phyloP scores from a whole-genome alignment of 2,888 invertebrate genomes.

The Phanerotoma sp. region DNA sequence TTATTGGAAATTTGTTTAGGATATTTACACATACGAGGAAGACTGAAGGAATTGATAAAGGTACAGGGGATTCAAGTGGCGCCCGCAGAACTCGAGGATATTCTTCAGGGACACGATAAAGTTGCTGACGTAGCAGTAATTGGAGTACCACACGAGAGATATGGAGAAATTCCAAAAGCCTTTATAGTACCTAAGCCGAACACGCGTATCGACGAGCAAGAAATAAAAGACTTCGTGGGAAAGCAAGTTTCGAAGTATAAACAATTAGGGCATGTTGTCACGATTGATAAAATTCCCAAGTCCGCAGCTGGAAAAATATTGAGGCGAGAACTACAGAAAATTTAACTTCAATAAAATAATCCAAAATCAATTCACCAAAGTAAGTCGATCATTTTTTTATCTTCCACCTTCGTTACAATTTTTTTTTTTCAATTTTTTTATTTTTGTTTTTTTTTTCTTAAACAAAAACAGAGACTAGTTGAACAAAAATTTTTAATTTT shows the following conservation, averaged over 20 bases:
- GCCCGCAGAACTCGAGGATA: conserved; percentile 79
- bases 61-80: conserved; percentile 74
- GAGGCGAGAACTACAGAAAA: conserved; percentile 61
- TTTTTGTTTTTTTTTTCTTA: too few species aligned
- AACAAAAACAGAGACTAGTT: conserved; percentile 8
- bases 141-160: conserved; percentile 66
- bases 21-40: conserved; percentile 69
- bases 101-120: conserved; percentile 68
- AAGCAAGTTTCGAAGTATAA: conserved; percentile 73
- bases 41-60: conserved; percentile 83
- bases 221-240: conserved; percentile 64
- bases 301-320: conserved; percentile 78
- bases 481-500: not conserved
- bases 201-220: conserved; percentile 57
- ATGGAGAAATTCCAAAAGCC: conserved; percentile 76
- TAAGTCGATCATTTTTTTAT: too few species aligned
- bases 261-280: conserved; percentile 67
- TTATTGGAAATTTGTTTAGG: conserved; percentile 33
- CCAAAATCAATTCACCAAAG: too few species aligned
- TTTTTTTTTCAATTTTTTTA: too few species aligned
- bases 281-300: conserved; percentile 73
- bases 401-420: too few species aligned
- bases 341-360: too few species aligned
- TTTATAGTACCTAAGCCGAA: conserved; percentile 65
- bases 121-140: conserved; percentile 80